Evolutionary conservation across 1,140 invertebrate genomes (phyloP).

Genomic region (Saccostrea echinata): DNA sequence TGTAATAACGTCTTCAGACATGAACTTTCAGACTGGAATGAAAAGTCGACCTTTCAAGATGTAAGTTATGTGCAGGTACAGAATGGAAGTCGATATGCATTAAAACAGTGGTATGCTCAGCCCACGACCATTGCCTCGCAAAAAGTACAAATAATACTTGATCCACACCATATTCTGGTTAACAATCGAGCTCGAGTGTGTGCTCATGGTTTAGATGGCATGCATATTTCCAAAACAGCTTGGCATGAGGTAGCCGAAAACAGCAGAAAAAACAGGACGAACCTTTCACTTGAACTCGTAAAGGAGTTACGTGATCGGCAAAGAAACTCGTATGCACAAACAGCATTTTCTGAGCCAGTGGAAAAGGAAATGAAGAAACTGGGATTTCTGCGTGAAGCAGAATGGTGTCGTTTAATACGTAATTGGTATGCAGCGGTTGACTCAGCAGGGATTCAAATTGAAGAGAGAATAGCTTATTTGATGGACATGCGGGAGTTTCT

Average conservation of each 20-base stretch:
- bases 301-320: constrained; percentile 33
- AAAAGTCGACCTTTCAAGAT: neutral
- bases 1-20: neutral
- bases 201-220: constrained; percentile 5
- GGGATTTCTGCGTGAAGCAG: neutral
- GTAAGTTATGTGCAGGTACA: neutral
- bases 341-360: neutral
- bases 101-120: constrained; percentile 30
- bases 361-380: constrained; percentile 3
- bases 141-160: neutral
- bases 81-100: neutral
- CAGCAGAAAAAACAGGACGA: neutral
- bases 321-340: constrained; percentile 33
- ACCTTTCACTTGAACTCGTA: neutral
- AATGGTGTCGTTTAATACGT: neutral
- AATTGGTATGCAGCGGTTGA: constrained; percentile 12
- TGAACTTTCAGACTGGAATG: constrained; percentile 2
- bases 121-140: neutral
- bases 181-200: constrained; percentile 12
- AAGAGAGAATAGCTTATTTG: neutral
- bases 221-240: neutral
- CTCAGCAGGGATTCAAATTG: neutral
- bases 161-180: neutral
- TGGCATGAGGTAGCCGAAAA: constrained; percentile 2
- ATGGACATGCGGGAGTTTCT: constrained; percentile 18